Base-by-base conservation (phyloP, 1,140 invertebrate genomes). In the Brachionus paranguensis region DNA sequence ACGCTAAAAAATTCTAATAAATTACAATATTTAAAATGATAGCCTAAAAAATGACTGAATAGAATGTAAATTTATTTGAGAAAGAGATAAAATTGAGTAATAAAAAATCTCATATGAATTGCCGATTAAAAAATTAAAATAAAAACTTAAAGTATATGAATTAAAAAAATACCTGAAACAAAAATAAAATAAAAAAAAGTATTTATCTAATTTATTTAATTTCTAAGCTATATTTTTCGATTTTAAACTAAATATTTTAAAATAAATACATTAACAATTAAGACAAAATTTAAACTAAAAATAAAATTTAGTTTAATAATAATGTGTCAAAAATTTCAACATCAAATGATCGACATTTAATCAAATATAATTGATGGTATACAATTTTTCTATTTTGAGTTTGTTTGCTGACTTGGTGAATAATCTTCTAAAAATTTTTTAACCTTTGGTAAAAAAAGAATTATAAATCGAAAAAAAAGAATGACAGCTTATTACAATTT, bases 231-330 rank as follows among this genome's bases (percentile, higher is more conserved):
- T 20, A 27, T 24, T 60, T 60, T 60, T 24, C 53, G 53, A 60
- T 60, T 60, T 60, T 20, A 10, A 60, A 60, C 53, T 60, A 60
- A 53, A 60, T 60, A 20, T 60, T 60, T 43, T 72, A 17, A 72
- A 72, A 72, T 72, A 72, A 72, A 72, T 72, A 72, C 37, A 72
- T 43, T 43, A 72, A 72, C 68, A 72, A 72, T 45, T 72, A 72
- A 41, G 68, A 41, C 65, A 68, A 33, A 33, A 68, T 41, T 12
- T 14, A 68, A 68, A 41, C 68, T 43, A 72, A 72, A 72, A 72
- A 60, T 60, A 60, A 60, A 60, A 60, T 60, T 60, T 24, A 60
- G 53, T 60, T 60, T 20, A 43, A 43, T 17, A 72, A 41, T 41
- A 72, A 41, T 72, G 14, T 37, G 33, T 37, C 24, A 20, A 41